These are phyloP conservation scores for Botia kubotai DNA, from an alignment of 2,797 vertebrate species.

Conservation along the genomic window DNA sequence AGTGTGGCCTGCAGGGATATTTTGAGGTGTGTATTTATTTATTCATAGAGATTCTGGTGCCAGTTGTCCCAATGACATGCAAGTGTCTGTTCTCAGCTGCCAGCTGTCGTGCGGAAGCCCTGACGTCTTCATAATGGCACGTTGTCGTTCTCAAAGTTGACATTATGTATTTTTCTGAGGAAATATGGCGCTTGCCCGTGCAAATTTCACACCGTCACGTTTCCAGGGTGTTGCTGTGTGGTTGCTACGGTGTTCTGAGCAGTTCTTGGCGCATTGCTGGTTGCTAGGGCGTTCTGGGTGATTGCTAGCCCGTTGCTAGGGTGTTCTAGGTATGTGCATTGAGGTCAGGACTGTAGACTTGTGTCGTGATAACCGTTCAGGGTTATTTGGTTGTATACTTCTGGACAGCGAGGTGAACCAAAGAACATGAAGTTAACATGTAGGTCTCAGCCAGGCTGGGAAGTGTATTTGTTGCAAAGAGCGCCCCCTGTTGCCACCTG, in stretches of 20 bases:
- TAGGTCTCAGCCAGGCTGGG: neutral
- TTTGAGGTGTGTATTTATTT: conserved; percentile 55
- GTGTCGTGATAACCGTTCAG: too few relatives aligned
- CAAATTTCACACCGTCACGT: neutral
- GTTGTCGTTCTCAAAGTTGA: neutral
- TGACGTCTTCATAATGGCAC: conserved; percentile 26
- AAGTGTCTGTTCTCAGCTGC: conserved; percentile 40
- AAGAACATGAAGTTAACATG: neutral
- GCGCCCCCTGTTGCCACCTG: conserved; percentile 65
- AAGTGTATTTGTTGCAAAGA: conserved; percentile 62
- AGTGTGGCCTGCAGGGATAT: conserved; percentile 46
- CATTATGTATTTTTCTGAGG: neutral
- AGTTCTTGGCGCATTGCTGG: neutral
- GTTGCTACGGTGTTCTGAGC: neutral
- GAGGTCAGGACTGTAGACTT: too few relatives aligned
- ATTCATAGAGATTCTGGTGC: conserved; percentile 48
- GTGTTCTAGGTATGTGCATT: neutral
- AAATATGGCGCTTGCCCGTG: neutral
- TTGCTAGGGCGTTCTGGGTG: neutral
- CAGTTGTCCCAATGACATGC: conserved; percentile 52
- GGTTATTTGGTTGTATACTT: too few relatives aligned
- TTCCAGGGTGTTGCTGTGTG: neutral
- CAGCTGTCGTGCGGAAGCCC: conserved; percentile 23
- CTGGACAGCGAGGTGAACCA: too few relatives aligned
- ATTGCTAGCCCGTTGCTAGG: too few relatives aligned